Base-by-base conservation (phyloP, 2,888 invertebrate species). In the Biston stratarius region DNA sequence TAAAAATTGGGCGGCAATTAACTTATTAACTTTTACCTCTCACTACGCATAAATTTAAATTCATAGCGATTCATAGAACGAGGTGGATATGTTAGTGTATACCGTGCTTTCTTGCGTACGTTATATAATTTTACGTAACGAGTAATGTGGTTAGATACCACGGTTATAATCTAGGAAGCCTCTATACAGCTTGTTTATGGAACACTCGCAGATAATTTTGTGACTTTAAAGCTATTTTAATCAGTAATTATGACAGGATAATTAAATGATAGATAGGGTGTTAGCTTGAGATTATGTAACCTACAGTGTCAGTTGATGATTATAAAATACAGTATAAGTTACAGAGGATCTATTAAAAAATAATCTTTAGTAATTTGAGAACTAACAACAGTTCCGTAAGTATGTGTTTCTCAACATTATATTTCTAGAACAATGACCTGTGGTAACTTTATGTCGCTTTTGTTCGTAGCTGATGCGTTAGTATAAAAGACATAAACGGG, bases 41-140 rank as follows among this genome's bases (percentile, higher is more conserved):
- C 45, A 52, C 61, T 12, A 15, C 44, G 55, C 64, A 65, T 60
- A 59, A 44, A 59, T 67, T 62, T 67, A 59, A 58, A 67, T 67
- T 55, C 61, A 59, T 42, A 53, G 36, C 38, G 24, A 56, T 68
- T 65, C 52, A 52, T 68, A 70, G 55, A 72, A 69, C 61, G 45
- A 71, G 71, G 74, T 73, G 75, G 74, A 77, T 73, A 71, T 70
- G 70, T 71, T 72, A 70, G 69, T 42, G 72, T 64, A 70, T 38
- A 38, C 51, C 58, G 70, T 67, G 64, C 55, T 67, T 63, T 61
- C 62, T 76, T 71, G 72, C 75, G 74, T 70, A 69, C 66, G 69
- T 87, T 86, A 80, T 75, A 76, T 82, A 86, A 85, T 8, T 64
- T 87, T 84, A 77, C 74, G 67, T 79, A 85, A 82, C 63, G 24